A percentile compares a stretch with the other conserved stretches of the same genome.
These are phyloP conservation scores for Epizoanthus rinbou DNA, from an alignment of 92 coral and sea anemone genomes.

Conservation along the genomic window DNA sequence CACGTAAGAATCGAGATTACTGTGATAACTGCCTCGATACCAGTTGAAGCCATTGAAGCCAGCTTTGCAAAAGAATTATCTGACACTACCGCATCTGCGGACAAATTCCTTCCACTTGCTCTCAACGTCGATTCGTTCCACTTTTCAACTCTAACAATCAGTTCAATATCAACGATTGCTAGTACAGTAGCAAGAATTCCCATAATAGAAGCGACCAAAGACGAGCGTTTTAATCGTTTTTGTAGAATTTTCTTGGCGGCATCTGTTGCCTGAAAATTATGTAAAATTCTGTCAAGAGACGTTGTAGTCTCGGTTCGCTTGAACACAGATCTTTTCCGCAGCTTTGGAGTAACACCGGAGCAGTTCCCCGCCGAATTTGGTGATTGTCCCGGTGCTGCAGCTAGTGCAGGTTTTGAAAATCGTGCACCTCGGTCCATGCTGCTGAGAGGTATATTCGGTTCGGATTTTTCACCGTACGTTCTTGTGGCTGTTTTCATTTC, in stretches of 20 bases:
- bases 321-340: constrained; percentile 29
- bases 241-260: constrained; percentile 77
- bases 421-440: constrained; percentile 8
- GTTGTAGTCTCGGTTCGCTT: constrained; percentile 8
- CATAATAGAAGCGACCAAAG: constrained; percentile 70
- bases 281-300: constrained; percentile 73
- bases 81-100: constrained; percentile 20
- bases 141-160: constrained; percentile 54
- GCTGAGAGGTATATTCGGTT: constrained; percentile 12
- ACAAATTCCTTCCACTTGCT: constrained; percentile 35
- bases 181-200: constrained; percentile 69
- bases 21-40: constrained; percentile 68
- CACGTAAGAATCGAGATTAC: constrained; percentile 77
- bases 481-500: neutral
- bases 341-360: neutral
- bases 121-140: constrained; percentile 17
- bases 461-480: neutral
- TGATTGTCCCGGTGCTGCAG: constrained; percentile 20
- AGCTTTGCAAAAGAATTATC: constrained; percentile 55
- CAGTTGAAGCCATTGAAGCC: constrained; percentile 54
- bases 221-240: constrained; percentile 70
- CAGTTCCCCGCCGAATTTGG: constrained; percentile 7
- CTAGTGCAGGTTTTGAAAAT: constrained; percentile 30
- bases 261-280: constrained; percentile 74
- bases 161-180: constrained; percentile 82